These are phyloP conservation scores for Pachycephus smyrnensis DNA, from an alignment of 2,888 invertebrate genomes.

Conservation along the genomic window DNA sequence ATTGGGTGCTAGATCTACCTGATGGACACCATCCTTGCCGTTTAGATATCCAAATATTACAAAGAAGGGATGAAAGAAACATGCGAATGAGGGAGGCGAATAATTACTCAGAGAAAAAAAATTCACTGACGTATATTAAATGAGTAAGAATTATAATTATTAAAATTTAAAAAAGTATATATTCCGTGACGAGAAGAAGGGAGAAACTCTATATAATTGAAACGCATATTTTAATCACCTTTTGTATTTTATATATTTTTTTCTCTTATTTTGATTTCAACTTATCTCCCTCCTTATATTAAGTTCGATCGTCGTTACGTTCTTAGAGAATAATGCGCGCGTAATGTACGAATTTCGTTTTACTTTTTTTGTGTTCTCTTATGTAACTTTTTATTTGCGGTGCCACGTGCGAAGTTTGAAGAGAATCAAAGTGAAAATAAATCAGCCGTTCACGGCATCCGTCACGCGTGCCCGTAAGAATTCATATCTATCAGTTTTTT, in stretches of 20 bases:
- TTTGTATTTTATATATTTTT: neutral
- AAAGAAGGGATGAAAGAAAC: neutral
- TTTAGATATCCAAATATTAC: neutral
- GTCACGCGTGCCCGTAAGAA: neutral
- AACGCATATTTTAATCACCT: neutral
- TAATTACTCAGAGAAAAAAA: neutral
- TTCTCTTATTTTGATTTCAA: neutral
- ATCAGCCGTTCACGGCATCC: neutral
- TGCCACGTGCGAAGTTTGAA: neutral
- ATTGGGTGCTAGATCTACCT: too few relatives aligned
- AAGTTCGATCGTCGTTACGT: neutral
- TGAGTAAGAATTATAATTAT: neutral
- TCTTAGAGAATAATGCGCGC: neutral
- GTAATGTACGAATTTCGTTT: neutral
- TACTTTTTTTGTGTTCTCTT: neutral
- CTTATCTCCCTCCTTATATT: neutral
- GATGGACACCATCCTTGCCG: too few relatives aligned
- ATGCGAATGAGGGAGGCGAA: too few relatives aligned
- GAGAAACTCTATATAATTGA: neutral
- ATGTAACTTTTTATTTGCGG: neutral
- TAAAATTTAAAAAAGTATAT: neutral
- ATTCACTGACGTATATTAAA: neutral
- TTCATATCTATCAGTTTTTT: neutral
- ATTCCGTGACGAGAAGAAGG: neutral
- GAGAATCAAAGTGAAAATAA: neutral